phyloP scores from a whole-genome alignment of 1,140 invertebrate species.

The Drosophila malerkotliana region DNA sequence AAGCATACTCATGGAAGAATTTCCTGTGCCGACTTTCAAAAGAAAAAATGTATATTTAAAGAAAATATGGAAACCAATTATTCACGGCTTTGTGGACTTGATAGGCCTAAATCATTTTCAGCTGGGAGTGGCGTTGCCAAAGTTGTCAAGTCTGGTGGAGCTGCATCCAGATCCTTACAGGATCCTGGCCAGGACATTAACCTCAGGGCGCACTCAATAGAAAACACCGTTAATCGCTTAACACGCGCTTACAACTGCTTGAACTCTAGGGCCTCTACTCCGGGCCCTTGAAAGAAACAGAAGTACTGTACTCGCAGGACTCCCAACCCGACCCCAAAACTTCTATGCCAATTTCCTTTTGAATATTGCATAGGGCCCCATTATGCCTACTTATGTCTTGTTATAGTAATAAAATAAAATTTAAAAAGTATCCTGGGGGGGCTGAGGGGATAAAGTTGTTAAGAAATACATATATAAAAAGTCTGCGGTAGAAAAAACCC shows the following conservation, averaged over 20 bases:
- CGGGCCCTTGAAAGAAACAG: constrained; percentile 16
- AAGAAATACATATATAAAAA: constrained; percentile 57
- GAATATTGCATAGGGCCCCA: constrained; percentile 82
- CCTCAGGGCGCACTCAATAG: constrained; percentile 37
- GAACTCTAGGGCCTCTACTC: constrained; percentile 10
- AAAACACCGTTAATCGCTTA: constrained; percentile 64
- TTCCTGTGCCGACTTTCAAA: neutral
- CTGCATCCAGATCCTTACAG: neutral
- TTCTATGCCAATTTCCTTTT: constrained; percentile 80
- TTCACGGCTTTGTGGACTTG: neutral
- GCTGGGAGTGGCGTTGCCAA: neutral
- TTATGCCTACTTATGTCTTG: constrained; percentile 83
- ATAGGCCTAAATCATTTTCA: neutral
- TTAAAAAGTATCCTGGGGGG: constrained; percentile 49
- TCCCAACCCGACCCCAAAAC: constrained; percentile 23
- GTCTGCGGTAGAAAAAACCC: constrained; percentile 25
- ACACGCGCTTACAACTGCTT: constrained; percentile 39
- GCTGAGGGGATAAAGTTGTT: constrained; percentile 42
- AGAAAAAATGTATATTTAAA: neutral
- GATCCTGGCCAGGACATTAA: constrained; percentile 14
- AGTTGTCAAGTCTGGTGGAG: neutral
- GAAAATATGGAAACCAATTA: neutral
- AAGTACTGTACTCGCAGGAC: neutral
- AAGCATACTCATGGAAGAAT: neutral
- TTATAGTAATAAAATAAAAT: constrained; percentile 83